Percentiles rank a stretch among this genome's conserved stretches.
Evolutionary conservation across 1,140 invertebrate genomes (phyloP).

Genomic region (Ceratoteleas bidentatus): DNA sequence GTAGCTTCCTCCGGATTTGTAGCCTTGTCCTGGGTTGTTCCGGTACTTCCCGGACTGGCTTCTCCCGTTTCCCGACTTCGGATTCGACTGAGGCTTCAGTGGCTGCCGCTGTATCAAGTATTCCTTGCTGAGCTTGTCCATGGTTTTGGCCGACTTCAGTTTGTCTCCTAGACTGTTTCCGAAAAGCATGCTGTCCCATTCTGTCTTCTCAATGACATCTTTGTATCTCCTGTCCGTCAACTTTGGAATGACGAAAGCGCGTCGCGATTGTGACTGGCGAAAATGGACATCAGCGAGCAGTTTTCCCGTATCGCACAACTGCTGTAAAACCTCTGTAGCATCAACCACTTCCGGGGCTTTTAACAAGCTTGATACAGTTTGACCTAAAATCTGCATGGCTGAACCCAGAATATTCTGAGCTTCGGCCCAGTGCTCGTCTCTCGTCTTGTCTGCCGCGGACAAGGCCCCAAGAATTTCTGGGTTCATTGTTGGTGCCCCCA

Average conservation of each 20-base stretch:
- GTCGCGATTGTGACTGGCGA: constrained; percentile 26
- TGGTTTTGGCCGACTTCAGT: constrained; percentile 28
- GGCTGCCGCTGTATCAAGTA: constrained; percentile 12
- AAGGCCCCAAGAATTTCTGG: constrained; percentile 10
- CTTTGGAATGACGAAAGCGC: constrained; percentile 41
- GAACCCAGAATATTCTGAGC: constrained; percentile 16
- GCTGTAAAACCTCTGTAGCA: constrained; percentile 13
- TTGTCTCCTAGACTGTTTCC: constrained; percentile 36
- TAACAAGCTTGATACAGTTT: constrained; percentile 14
- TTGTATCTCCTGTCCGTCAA: constrained; percentile 31
- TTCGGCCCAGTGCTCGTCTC: constrained; percentile 17
- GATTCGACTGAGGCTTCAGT: neutral
- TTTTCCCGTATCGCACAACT: constrained; percentile 47
- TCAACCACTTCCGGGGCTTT: constrained; percentile 6
- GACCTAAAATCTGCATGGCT: constrained; percentile 12
- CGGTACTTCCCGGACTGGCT: constrained; percentile 21
- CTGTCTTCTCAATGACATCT: constrained; percentile 30
- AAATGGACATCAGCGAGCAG: constrained; percentile 35
- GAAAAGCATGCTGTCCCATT: constrained; percentile 40
- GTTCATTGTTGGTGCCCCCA: constrained; percentile 22
- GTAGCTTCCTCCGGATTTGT: constrained; percentile 2
- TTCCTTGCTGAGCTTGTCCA: constrained; percentile 47
- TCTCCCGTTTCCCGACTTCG: constrained; percentile 46
- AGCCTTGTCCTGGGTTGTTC: constrained; percentile 18
- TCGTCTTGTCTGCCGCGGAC: neutral